Percentiles rank a stretch among this genome's conserved stretches.
Conservation (phyloP, 2,113 vertebrate genomes). For the Proterorhinus semilunaris region DNA sequence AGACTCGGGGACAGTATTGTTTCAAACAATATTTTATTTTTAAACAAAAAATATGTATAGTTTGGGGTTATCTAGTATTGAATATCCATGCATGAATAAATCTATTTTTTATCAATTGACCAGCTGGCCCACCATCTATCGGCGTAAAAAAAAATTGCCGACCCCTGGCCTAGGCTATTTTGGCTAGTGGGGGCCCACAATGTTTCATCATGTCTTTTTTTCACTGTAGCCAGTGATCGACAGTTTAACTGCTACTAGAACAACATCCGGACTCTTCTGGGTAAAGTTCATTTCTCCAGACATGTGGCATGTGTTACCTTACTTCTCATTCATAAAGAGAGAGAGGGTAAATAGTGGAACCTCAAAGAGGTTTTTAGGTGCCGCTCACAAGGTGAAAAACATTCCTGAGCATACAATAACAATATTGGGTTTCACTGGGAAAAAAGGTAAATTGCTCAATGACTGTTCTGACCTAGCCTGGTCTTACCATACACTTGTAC, state of each 20-base stretch:
- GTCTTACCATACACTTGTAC: too few relatives aligned
- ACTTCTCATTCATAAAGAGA: constrained; percentile 62
- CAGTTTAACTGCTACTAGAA: constrained; percentile 40
- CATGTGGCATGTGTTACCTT: constrained; percentile 60
- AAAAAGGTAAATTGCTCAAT: constrained; percentile 46
- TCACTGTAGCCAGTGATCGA: constrained; percentile 34
- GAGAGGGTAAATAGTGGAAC: constrained; percentile 38
- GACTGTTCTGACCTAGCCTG: constrained; percentile 10
- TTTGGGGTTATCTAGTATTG: too few relatives aligned
- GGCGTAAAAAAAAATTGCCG: too few relatives aligned
- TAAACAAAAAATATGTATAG: too few relatives aligned
- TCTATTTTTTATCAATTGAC: too few relatives aligned
- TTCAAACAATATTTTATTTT: too few relatives aligned
- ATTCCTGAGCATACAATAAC: constrained; percentile 66
- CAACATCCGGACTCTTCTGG: constrained; percentile 35
- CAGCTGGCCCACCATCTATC: too few relatives aligned
- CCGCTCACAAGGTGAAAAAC: constrained; percentile 55
- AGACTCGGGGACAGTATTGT: too few relatives aligned
- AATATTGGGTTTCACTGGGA: constrained; percentile 60
- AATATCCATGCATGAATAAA: too few relatives aligned
- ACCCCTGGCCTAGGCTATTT: background rate
- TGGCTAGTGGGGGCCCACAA: background rate
- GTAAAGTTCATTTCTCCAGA: constrained; percentile 43
- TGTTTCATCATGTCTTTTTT: constrained; percentile 21
- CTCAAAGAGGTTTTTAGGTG: constrained; percentile 42